Conservation (phyloP, 2,888 invertebrate genomes). For the Drosophila fungiperda region DNA sequence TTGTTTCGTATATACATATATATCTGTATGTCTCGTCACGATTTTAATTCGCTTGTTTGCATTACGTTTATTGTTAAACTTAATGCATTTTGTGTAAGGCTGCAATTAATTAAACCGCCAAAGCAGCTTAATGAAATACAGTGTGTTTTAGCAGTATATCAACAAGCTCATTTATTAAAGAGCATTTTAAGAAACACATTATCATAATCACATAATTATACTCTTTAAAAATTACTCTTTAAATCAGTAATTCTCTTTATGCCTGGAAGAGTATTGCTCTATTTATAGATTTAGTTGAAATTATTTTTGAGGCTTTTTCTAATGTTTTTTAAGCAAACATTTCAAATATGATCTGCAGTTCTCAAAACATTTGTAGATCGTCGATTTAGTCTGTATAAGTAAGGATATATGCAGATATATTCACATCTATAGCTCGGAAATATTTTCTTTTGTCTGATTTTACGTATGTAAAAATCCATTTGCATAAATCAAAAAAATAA, state of each 20-base stretch:
- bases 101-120: slow-evolving; percentile 28
- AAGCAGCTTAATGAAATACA: slow-evolving; percentile 20
- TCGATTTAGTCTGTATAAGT: neutral
- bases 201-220: too few species aligned
- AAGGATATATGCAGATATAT: neutral
- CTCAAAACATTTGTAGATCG: neutral
- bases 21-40: slow-evolving; percentile 45
- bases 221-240: neutral
- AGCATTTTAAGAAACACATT: neutral
- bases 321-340: too few species aligned
- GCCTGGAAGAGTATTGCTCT: neutral
- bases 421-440: neutral
- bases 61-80: slow-evolving; percentile 23
- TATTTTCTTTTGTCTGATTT: neutral
- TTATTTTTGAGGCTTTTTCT: neutral
- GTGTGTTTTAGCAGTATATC: slow-evolving; percentile 4
- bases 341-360: neutral
- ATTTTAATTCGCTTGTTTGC: slow-evolving; percentile 33
- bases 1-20: neutral
- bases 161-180: slow-evolving; percentile 4
- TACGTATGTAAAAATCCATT: neutral
- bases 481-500: neutral
- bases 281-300: neutral
- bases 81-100: slow-evolving; percentile 23
- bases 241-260: neutral